phyloP scores from a whole-genome alignment of 2,888 invertebrate species.

The Camptogramma bilineatum region DNA sequence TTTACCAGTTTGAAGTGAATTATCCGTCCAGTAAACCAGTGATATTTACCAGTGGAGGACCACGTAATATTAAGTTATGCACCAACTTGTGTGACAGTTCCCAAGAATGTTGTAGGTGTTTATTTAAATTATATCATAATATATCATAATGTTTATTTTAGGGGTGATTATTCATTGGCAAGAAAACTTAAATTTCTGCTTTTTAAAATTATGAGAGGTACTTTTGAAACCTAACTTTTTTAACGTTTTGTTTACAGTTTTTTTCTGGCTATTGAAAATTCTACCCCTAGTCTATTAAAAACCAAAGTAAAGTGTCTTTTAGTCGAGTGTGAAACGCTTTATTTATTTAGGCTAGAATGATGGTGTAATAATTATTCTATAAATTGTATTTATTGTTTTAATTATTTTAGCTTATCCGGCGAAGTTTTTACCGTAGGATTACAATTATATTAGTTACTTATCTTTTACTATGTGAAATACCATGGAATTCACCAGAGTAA shows the following conservation, averaged over 20 bases:
- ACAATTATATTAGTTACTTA: not conserved
- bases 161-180: conserved; percentile 14
- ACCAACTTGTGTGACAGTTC: conserved; percentile 43
- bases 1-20: conserved; percentile 29
- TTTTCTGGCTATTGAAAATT: conserved; percentile 14
- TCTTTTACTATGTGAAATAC: not conserved
- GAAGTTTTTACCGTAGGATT: conserved; percentile 7
- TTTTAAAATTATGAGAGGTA: too few relatives aligned
- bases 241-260: not conserved
- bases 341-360: conserved; percentile 67
- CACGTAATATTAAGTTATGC: conserved; percentile 31
- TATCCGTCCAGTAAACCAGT: conserved; percentile 51
- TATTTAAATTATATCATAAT: conserved; percentile 22
- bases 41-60: conserved; percentile 42
- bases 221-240: not conserved
- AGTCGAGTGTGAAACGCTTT: conserved; percentile 84
- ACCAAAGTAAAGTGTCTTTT: conserved; percentile 83
- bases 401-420: conserved; percentile 2
- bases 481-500: not conserved
- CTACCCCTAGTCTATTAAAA: conserved; percentile 66
- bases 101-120: conserved; percentile 41
- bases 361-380: conserved; percentile 11
- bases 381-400: conserved; percentile 7
- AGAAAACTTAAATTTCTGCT: not conserved
- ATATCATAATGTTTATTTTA: conserved; percentile 12